phyloP scores from a whole-genome alignment of 2,888 invertebrate species.

The Lordiphosa andalusiaca region DNA sequence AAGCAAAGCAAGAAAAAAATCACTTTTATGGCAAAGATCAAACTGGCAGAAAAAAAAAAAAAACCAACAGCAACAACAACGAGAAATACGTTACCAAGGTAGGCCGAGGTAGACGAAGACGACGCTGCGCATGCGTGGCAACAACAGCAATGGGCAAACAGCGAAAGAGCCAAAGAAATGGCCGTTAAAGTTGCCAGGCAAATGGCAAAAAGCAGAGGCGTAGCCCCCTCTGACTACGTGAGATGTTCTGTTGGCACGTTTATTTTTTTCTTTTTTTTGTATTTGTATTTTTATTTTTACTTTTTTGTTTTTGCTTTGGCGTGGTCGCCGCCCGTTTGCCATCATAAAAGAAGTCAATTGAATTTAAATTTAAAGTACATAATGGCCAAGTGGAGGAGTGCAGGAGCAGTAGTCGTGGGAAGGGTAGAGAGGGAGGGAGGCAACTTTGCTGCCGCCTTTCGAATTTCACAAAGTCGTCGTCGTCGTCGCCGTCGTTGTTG shows the following conservation, averaged over 20 bases:
- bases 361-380: constrained; percentile 76
- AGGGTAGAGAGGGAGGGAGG: constrained; percentile 13
- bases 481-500: constrained; percentile 59
- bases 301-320: constrained; percentile 43
- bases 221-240: constrained; percentile 59
- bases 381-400: constrained; percentile 52
- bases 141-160: constrained; percentile 34
- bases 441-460: constrained; percentile 67
- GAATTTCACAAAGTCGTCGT: constrained; percentile 69
- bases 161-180: constrained; percentile 54
- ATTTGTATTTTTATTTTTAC: constrained; percentile 19
- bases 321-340: constrained; percentile 69
- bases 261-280: constrained; percentile 30
- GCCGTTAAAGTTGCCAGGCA: constrained; percentile 70
- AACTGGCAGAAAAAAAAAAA: constrained; percentile 54
- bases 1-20: constrained; percentile 55
- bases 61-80: constrained; percentile 39
- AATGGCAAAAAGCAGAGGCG: constrained; percentile 69
- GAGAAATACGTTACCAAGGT: constrained; percentile 71
- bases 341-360: constrained; percentile 75
- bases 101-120: constrained; percentile 46
- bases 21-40: constrained; percentile 72
- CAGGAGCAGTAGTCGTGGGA: constrained; percentile 9
- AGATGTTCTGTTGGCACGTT: constrained; percentile 65
- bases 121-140: constrained; percentile 52